Conservation (phyloP, 2,888 invertebrate genomes). For the Panopea generosa region DNA sequence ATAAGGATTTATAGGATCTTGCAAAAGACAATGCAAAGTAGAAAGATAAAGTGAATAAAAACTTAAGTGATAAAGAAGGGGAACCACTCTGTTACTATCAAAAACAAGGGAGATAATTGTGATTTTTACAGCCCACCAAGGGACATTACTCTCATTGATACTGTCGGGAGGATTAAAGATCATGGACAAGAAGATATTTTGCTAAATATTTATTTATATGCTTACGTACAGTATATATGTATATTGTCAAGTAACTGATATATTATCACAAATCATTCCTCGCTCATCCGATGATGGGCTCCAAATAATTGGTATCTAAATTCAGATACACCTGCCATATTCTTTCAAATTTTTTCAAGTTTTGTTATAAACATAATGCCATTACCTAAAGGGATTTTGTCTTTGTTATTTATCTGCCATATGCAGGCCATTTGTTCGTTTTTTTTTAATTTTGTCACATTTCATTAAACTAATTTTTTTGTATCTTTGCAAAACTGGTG, state of each 20-base stretch:
- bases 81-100: neutral
- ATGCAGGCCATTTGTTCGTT: no score
- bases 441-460: no score
- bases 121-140: conserved; percentile 18
- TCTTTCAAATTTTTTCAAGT: no score
- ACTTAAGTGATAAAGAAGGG: neutral
- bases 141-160: conserved; percentile 31
- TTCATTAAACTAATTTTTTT: no score
- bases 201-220: conserved; percentile 30
- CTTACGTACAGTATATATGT: conserved; percentile 34
- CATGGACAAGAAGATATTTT: conserved; percentile 22
- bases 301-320: no score
- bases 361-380: no score
- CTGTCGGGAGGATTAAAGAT: conserved; percentile 10
- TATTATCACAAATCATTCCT: conserved; percentile 3
- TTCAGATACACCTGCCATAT: no score
- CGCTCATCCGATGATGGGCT: no score
- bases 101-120: conserved; percentile 1
- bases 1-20: neutral
- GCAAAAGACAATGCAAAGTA: neutral
- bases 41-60: neutral
- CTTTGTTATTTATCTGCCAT: no score
- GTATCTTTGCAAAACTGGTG: no score
- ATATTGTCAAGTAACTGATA: conserved; percentile 37
- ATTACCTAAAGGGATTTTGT: no score